Evolutionary conservation across 2,888 invertebrate genomes (phyloP).

Genomic region (Oscheius sp.): DNA sequence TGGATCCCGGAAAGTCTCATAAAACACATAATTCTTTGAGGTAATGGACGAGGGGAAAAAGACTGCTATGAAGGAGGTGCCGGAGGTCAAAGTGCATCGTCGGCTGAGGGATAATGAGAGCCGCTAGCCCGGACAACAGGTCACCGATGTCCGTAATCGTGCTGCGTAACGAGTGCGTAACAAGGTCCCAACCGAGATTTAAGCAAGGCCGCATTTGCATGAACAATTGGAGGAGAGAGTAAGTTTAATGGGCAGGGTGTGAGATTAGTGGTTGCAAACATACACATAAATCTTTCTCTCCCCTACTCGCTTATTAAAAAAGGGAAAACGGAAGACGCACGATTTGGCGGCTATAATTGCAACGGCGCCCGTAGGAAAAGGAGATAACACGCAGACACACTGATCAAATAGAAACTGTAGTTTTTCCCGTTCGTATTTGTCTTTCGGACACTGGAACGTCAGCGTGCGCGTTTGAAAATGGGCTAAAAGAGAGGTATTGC

Average conservation of each 20-base stretch:
- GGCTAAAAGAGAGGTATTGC: not conserved
- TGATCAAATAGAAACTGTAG: constrained; percentile 15
- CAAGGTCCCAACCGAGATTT: constrained; percentile 7
- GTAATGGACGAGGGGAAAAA: not conserved
- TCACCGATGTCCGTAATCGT: constrained; percentile 32
- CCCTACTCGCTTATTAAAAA: not conserved
- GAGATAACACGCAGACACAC: constrained; percentile 24
- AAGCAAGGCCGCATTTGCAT: constrained; percentile 29
- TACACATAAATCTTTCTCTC: constrained; percentile 8
- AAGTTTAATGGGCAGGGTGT: constrained; percentile 1
- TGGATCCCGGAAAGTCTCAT: not conserved
- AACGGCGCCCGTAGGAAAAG: not conserved
- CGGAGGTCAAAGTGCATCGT: constrained; percentile 25
- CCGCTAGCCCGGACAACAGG: constrained; percentile 20
- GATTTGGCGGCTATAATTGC: not conserved
- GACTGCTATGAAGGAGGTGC: not conserved
- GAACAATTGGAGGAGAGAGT: constrained; percentile 12
- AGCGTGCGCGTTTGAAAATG: not conserved
- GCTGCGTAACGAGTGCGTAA: constrained; percentile 32
- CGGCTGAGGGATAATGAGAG: constrained; percentile 31
- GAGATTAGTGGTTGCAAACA: constrained; percentile 13
- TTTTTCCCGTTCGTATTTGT: constrained; percentile 5
- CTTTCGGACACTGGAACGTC: not conserved
- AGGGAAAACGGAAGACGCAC: not conserved
- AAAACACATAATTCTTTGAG: constrained; percentile 1